Conservation (phyloP, 2,797 vertebrate genomes). For the Sphaeramia orbicularis region DNA sequence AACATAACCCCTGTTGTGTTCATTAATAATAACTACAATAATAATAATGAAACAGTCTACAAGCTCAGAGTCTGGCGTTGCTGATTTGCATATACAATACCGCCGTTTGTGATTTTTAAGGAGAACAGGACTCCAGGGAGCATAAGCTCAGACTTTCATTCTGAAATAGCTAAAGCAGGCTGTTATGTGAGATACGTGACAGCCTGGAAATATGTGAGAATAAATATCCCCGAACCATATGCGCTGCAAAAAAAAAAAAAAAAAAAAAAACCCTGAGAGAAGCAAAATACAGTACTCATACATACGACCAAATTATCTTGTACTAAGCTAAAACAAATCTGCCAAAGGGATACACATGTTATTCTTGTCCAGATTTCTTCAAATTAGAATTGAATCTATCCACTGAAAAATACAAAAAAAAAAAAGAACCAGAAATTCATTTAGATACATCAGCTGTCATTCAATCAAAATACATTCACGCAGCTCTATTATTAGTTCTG, state of each 20-base stretch:
- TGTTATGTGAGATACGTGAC: neutral
- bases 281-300: neutral
- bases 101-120: slow-evolving; percentile 11
- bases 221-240: neutral
- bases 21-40: neutral
- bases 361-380: too few species aligned
- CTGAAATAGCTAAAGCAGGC: neutral
- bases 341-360: too few species aligned
- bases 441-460: too few species aligned
- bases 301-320: neutral
- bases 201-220: neutral
- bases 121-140: slow-evolving; percentile 2
- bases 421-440: too few species aligned
- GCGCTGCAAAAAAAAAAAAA: neutral
- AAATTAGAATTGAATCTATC: too few species aligned
- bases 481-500: too few species aligned
- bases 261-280: neutral
- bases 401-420: too few species aligned
- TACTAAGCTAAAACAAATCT: neutral
- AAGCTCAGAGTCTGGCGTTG: slow-evolving; percentile 16
- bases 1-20: slow-evolving; percentile 9
- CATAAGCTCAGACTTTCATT: neutral
- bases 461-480: too few species aligned
- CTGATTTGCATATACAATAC: slow-evolving; percentile 11
- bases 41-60: slow-evolving; percentile 17